Conservation (phyloP, 2,888 invertebrate genomes). For the Cheilosia vulpina region DNA sequence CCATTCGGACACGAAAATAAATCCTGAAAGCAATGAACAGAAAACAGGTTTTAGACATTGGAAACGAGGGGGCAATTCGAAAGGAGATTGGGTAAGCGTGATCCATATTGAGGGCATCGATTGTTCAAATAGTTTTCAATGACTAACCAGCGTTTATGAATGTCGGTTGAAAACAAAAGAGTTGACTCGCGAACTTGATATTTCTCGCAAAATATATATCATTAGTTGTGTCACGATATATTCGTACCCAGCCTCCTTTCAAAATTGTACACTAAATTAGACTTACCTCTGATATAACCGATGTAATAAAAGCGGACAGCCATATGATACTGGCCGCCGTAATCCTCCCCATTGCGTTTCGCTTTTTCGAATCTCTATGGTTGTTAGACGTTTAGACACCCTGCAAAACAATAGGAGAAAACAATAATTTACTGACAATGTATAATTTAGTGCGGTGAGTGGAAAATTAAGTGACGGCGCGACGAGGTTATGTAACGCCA, state of each 20-base stretch:
- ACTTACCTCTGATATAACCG: conserved; percentile 77
- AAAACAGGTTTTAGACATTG: conserved; percentile 31
- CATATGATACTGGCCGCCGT: conserved; percentile 83
- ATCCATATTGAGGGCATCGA: not conserved
- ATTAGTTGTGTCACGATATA: not conserved
- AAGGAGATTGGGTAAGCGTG: not conserved
- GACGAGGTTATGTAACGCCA: conserved; percentile 2
- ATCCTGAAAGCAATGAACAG: conserved; percentile 78
- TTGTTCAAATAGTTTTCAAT: not conserved
- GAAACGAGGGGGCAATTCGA: too few relatives aligned
- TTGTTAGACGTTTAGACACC: conserved; percentile 49
- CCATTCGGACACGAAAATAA: conserved; percentile 83
- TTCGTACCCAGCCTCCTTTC: not conserved
- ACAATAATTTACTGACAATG: conserved; percentile 7
- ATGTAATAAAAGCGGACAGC: conserved; percentile 82
- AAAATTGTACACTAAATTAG: not conserved
- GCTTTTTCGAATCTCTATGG: conserved; percentile 57
- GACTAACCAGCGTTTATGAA: not conserved
- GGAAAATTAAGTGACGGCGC: not conserved
- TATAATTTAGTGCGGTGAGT: conserved; percentile 14
- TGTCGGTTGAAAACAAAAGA: not conserved
- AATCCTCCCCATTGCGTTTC: conserved; percentile 81
- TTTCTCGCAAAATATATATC: not conserved
- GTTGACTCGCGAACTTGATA: not conserved
- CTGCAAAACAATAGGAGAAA: conserved; percentile 50